Percentiles rank a stretch among this genome's conserved stretches.
phyloP scores from a whole-genome alignment of 1,140 invertebrate species.

The Anastatus disparis region DNA sequence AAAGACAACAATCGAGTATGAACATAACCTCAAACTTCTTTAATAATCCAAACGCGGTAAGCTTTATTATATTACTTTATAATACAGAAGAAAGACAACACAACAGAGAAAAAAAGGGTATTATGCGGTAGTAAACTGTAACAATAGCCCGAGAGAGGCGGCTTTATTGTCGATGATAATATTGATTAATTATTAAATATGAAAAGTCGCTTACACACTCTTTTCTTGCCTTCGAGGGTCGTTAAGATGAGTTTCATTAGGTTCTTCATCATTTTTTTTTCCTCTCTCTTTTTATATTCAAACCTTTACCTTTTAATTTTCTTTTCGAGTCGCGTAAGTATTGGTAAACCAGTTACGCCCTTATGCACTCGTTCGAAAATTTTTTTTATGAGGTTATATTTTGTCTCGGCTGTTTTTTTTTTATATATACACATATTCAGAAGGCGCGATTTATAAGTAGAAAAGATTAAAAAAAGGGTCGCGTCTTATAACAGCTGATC shows the following conservation, averaged over 20 bases:
- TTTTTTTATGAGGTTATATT: conserved; percentile 12
- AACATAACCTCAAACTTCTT: too few species aligned
- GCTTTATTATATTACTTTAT: too few species aligned
- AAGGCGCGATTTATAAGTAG: conserved; percentile 12
- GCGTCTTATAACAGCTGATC: neutral
- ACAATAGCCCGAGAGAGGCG: conserved; percentile 43
- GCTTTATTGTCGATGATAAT: conserved; percentile 56
- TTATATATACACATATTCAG: too few species aligned
- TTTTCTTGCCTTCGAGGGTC: conserved; percentile 21
- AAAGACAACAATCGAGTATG: conserved; percentile 52
- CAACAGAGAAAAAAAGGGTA: conserved; percentile 31
- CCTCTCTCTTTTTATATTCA: too few species aligned
- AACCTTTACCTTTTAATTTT: too few species aligned
- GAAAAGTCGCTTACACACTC: conserved; percentile 43
- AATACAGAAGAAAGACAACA: too few species aligned
- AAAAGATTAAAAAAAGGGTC: neutral
- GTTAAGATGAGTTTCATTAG: conserved; percentile 48
- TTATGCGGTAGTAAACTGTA: conserved; percentile 46
- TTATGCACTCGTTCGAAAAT: neutral
- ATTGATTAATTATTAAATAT: conserved; percentile 57
- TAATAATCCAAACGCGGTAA: neutral
- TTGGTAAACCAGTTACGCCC: conserved; percentile 31
- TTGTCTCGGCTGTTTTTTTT: neutral
- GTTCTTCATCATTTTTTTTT: neutral
- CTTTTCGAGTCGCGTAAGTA: too few species aligned